phyloP scores from a whole-genome alignment of 2,888 invertebrate species.

The Esperia sulphurella region DNA sequence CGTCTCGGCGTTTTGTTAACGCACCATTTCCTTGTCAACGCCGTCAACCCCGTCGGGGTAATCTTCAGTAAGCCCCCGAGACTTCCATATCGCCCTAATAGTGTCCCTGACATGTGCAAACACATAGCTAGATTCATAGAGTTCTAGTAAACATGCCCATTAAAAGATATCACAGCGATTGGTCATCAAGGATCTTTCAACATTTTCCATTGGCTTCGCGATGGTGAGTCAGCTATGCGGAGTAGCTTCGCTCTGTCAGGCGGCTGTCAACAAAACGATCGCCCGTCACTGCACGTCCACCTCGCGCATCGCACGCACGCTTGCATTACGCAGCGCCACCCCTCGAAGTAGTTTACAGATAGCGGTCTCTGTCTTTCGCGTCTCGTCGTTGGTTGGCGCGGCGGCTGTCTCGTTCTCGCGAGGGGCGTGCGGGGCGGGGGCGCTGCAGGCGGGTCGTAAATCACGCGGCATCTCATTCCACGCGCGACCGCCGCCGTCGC shows the following conservation, averaged over 20 bases:
- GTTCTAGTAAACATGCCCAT: constrained; percentile 43
- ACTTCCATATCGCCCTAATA: constrained; percentile 35
- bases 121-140: constrained; percentile 25
- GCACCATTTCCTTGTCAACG: constrained; percentile 69
- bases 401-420: constrained; percentile 51
- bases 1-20: constrained; percentile 69
- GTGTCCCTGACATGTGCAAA: constrained; percentile 29
- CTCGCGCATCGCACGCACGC: constrained; percentile 78
- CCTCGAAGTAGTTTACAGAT: constrained; percentile 58
- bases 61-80: constrained; percentile 57
- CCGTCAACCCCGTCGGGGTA: constrained; percentile 54
- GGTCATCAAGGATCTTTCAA: constrained; percentile 28
- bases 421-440: constrained; percentile 69
- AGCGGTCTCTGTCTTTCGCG: constrained; percentile 52
- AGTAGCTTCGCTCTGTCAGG: constrained; percentile 60
- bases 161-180: constrained; percentile 37
- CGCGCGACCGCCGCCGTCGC: constrained; percentile 76
- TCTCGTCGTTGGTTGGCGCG: constrained; percentile 17
- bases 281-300: constrained; percentile 75
- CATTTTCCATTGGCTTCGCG: constrained; percentile 56
- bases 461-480: constrained; percentile 78
- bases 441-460: constrained; percentile 80
- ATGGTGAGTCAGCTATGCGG: constrained; percentile 63
- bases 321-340: constrained; percentile 79
- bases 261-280: constrained; percentile 73